Conservation (phyloP, 2,797 vertebrate species). For the Setipinna tenuifilis region DNA sequence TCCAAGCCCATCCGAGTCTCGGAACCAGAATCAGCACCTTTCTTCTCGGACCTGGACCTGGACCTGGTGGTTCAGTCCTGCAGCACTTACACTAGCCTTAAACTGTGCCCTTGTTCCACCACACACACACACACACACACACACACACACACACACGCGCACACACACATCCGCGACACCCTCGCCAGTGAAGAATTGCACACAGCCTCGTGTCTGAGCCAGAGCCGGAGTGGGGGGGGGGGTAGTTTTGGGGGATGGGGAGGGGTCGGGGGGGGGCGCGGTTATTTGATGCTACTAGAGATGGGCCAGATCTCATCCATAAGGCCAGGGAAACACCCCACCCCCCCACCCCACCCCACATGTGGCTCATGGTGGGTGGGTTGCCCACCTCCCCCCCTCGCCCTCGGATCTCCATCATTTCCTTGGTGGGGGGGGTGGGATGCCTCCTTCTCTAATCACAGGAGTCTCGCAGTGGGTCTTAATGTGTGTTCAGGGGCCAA, state of each 20-base stretch:
- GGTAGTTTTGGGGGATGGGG: not conserved
- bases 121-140: conserved; percentile 53
- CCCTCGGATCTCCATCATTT: not conserved
- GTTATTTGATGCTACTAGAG: not conserved
- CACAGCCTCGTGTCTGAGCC: conserved; percentile 80
- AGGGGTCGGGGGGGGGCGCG: not conserved
- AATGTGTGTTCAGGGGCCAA: not conserved
- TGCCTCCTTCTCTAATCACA: not conserved
- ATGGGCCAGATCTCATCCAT: not conserved
- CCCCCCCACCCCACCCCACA: not conserved
- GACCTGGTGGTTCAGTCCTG: conserved; percentile 62
- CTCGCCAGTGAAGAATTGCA: conserved; percentile 66
- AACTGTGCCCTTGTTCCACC: conserved; percentile 71
- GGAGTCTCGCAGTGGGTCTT: not conserved
- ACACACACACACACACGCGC: not conserved
- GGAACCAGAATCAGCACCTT: conserved; percentile 40
- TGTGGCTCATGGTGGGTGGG: not conserved
- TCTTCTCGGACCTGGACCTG: conserved; percentile 60
- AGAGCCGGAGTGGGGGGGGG: conserved; percentile 50
- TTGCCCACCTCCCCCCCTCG: not conserved
- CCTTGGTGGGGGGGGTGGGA: not conserved
- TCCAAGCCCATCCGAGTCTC: conserved; percentile 57
- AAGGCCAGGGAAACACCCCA: not conserved
- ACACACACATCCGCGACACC: not conserved
- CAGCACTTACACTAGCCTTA: conserved; percentile 84